Conservation (phyloP, 2,797 vertebrate species). For the Dermochelys coriacea region DNA sequence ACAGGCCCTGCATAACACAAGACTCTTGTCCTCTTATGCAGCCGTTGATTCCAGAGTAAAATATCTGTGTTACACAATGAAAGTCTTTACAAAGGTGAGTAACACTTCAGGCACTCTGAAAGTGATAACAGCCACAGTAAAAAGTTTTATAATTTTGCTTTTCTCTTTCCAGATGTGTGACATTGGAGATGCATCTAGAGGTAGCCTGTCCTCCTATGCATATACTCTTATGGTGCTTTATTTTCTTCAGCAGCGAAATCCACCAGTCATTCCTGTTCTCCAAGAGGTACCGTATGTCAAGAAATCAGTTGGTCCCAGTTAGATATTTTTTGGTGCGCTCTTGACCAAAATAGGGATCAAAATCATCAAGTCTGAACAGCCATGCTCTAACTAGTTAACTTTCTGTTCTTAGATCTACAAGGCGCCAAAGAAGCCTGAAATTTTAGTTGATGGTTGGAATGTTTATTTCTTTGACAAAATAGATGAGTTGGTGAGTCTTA, state of each 20-base stretch:
- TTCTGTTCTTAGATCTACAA: conserved; percentile 88
- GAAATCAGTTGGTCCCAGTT: neutral
- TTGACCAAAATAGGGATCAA: conserved; percentile 1
- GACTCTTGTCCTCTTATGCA: conserved; percentile 90
- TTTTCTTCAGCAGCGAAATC: conserved; percentile 94
- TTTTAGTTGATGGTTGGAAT: conserved; percentile 94
- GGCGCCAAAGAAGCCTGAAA: conserved; percentile 88
- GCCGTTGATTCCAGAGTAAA: conserved; percentile 93
- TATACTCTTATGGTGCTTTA: conserved; percentile 98
- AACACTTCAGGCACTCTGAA: neutral
- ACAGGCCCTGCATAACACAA: conserved; percentile 95
- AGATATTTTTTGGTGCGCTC: neutral
- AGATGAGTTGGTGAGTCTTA: conserved; percentile 87
- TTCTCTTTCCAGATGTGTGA: conserved; percentile 89
- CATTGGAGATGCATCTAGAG: conserved; percentile 95
- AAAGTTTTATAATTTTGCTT: neutral
- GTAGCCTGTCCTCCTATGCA: conserved; percentile 95
- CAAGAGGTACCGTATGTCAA: conserved; percentile 88
- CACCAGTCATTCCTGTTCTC: conserved; percentile 94
- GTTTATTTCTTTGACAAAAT: conserved; percentile 93
- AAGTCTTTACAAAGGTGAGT: conserved; percentile 95
- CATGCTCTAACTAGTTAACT: conserved; percentile 68
- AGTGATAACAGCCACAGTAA: neutral
- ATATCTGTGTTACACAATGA: conserved; percentile 96
- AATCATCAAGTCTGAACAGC: neutral